Evolutionary conservation across 2,888 invertebrate genomes (phyloP).

Genomic region (Tipula unca): DNA sequence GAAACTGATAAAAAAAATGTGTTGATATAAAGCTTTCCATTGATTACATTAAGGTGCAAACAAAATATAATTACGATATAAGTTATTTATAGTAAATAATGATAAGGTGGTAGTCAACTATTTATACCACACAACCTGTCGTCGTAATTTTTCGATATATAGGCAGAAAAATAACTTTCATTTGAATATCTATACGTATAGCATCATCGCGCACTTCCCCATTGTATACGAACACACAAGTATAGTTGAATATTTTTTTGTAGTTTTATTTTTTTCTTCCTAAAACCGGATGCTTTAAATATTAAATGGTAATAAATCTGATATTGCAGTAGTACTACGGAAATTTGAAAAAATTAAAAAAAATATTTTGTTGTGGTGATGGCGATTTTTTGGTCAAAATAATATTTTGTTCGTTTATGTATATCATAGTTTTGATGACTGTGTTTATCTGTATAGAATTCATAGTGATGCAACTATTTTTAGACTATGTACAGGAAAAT

Average conservation of each 20-base stretch:
- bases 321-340: not conserved
- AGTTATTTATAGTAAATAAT: not conserved
- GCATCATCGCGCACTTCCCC: slow-evolving; percentile 3
- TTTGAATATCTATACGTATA: not conserved
- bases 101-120: not conserved
- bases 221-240: not conserved
- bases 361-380: not conserved
- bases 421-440: not conserved
- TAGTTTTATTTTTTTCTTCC: not conserved
- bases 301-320: not conserved
- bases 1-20: not conserved
- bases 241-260: not conserved
- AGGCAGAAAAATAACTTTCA: not conserved
- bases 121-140: not conserved
- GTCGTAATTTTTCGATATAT: not conserved
- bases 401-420: not conserved
- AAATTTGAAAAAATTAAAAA: not conserved
- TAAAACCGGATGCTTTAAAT: slow-evolving; percentile 4
- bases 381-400: not conserved
- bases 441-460: not conserved
- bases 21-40: not conserved
- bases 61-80: not conserved
- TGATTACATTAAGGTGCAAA: not conserved
- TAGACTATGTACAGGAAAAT: not conserved
- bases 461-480: not conserved